Percentiles rank a stretch among this genome's conserved stretches.
phyloP scores from a whole-genome alignment of 2,888 invertebrate species.

The Leptopterna dolabrata region DNA sequence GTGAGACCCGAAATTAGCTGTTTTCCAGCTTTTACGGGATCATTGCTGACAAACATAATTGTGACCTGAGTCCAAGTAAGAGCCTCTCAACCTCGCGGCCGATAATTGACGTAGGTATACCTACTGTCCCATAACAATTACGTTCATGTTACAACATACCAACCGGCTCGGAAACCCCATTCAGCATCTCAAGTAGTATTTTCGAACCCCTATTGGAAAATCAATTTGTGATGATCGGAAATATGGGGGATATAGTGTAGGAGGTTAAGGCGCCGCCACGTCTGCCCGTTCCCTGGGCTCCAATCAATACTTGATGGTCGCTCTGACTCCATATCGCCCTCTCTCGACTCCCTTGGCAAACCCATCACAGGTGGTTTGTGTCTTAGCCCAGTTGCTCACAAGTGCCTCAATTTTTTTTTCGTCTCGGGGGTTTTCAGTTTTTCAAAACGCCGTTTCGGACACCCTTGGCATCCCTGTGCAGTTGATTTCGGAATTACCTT shows the following conservation, averaged over 20 bases:
- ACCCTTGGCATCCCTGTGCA: background rate
- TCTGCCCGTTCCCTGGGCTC: constrained; percentile 28
- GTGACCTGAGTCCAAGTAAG: no score
- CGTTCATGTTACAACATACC: no score
- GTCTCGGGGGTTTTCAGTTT: no score
- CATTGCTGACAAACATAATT: no score
- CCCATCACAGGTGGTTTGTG: constrained; percentile 37
- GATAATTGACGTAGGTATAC: no score
- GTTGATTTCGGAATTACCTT: background rate
- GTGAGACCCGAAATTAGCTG: no score
- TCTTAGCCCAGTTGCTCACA: background rate
- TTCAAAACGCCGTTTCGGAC: background rate
- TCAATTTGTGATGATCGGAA: background rate
- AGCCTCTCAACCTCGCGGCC: no score
- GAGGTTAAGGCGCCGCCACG: constrained; percentile 38
- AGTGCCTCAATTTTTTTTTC: constrained; percentile 18
- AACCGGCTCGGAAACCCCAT: no score
- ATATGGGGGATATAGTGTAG: background rate
- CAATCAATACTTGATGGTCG: constrained; percentile 46
- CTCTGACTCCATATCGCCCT: constrained; percentile 27
- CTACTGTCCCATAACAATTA: no score
- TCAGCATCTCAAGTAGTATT: no score
- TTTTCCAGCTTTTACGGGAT: no score
- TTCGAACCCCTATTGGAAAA: background rate
- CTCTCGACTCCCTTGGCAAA: background rate